Conservation (phyloP, 1,140 invertebrate species). For the Tetramorium simillimum region DNA sequence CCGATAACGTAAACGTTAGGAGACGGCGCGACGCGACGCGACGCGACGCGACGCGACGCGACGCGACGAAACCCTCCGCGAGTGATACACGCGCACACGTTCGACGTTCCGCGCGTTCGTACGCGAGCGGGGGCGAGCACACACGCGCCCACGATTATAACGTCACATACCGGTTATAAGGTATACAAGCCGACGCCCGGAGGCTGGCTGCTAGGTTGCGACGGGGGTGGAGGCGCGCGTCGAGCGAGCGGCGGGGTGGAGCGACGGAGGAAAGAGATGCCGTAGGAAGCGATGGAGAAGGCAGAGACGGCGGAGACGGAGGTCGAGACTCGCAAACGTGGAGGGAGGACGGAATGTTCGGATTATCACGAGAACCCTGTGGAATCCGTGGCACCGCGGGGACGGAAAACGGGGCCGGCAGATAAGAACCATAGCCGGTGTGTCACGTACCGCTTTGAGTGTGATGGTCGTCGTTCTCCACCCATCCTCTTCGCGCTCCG, state of each 20-base stretch:
- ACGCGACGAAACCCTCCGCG: neutral
- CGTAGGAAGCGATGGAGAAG: conserved; percentile 32
- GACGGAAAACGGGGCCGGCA: conserved; percentile 75
- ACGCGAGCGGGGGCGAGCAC: neutral
- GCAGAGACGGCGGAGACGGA: conserved; percentile 10
- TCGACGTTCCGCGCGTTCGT: conserved; percentile 34
- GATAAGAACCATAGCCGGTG: conserved; percentile 83
- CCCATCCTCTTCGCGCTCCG: conserved; percentile 12
- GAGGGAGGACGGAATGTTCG: conserved; percentile 79
- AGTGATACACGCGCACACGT: conserved; percentile 42
- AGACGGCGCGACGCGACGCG: neutral
- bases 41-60: neutral
- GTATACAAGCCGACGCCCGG: conserved; percentile 76
- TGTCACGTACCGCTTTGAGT: conserved; percentile 84
- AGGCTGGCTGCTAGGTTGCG: conserved; percentile 58
- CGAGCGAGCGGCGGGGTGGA: neutral
- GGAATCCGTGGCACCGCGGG: conserved; percentile 74
- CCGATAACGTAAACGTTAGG: conserved; percentile 10
- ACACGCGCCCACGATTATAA: conserved; percentile 78
- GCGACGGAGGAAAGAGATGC: conserved; percentile 45
- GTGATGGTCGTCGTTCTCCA: conserved; percentile 75
- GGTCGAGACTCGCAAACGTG: conserved; percentile 72
- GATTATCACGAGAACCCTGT: conserved; percentile 80
- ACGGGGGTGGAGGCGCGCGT: conserved; percentile 49
- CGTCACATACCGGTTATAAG: conserved; percentile 80